These are phyloP conservation scores for Crax fasciolata DNA, from an alignment of 2,797 vertebrate species.

Conservation along the genomic window DNA sequence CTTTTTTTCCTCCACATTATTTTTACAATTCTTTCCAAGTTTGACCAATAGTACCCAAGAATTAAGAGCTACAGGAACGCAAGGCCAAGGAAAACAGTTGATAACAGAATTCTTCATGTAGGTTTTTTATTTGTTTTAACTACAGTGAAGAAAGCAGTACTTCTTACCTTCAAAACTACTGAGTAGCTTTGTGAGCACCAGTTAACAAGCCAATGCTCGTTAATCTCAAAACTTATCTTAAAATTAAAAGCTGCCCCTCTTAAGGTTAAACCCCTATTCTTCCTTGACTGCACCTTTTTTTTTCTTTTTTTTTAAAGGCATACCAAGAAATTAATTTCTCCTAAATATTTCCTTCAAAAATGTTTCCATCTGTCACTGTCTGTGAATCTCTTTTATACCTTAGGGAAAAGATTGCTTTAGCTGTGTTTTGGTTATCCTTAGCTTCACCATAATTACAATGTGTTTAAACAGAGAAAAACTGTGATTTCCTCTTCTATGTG, in stretches of 20 bases:
- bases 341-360: not conserved
- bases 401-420: not conserved
- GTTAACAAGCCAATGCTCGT: not conserved
- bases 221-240: not conserved
- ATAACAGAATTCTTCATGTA: not conserved
- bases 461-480: not conserved
- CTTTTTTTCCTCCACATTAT: not conserved
- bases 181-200: not conserved
- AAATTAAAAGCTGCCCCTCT: constrained; percentile 19
- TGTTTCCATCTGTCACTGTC: not conserved
- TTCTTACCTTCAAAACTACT: not conserved
- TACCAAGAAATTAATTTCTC: not conserved
- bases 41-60: not conserved
- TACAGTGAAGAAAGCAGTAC: not conserved
- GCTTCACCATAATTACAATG: not conserved
- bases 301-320: too few species aligned
- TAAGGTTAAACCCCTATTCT: not conserved
- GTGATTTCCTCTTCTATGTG: not conserved
- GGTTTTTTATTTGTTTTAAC: not conserved
- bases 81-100: not conserved
- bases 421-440: not conserved
- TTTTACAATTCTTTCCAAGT: not conserved
- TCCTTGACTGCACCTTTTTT: not conserved
- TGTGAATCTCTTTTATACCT: not conserved
- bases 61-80: not conserved